A percentile compares a stretch with the other conserved stretches of the same genome.
phyloP scores from a whole-genome alignment of 2,797 vertebrate genomes.

The Chaenodraco wilsoni region DNA sequence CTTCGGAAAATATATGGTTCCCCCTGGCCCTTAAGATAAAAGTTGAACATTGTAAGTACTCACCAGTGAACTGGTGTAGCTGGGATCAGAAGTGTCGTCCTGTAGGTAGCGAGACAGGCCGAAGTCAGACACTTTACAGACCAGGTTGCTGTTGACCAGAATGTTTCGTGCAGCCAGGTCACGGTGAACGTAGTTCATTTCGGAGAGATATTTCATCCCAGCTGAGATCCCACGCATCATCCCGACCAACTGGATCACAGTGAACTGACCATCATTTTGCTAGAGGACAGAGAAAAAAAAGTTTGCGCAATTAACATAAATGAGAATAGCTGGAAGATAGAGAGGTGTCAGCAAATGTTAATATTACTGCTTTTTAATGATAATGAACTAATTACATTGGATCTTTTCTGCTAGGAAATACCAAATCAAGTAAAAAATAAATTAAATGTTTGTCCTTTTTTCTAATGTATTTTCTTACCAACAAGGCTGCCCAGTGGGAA shows the following conservation, averaged over 20 bases:
- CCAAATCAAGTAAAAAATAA: background rate
- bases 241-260: slow-evolving; percentile 97
- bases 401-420: slow-evolving; percentile 1
- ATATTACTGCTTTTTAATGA: slow-evolving; percentile 15
- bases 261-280: slow-evolving; percentile 99
- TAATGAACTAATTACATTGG: slow-evolving; percentile 25
- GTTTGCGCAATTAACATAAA: slow-evolving; percentile 12
- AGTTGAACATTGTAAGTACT: slow-evolving; percentile 55
- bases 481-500: slow-evolving; percentile 15
- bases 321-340: slow-evolving; percentile 24
- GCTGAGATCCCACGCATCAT: slow-evolving; percentile 98
- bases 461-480: background rate
- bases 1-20: background rate
- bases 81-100: slow-evolving; percentile 96
- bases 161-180: slow-evolving; percentile 98
- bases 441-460: slow-evolving; percentile 7
- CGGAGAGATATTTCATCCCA: slow-evolving; percentile 97
- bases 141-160: slow-evolving; percentile 98
- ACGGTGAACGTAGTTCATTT: slow-evolving; percentile 98
- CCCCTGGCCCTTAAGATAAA: background rate
- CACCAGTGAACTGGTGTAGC: slow-evolving; percentile 98
- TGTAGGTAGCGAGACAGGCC: slow-evolving; percentile 97
- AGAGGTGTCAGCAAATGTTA: slow-evolving; percentile 18
- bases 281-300: slow-evolving; percentile 59
- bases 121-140: slow-evolving; percentile 98